Evolutionary conservation across 2,797 vertebrate species (phyloP), one percentile per base, ranked within the genome.

Genomic region (Pseudotriccus pelzelni): DNA sequence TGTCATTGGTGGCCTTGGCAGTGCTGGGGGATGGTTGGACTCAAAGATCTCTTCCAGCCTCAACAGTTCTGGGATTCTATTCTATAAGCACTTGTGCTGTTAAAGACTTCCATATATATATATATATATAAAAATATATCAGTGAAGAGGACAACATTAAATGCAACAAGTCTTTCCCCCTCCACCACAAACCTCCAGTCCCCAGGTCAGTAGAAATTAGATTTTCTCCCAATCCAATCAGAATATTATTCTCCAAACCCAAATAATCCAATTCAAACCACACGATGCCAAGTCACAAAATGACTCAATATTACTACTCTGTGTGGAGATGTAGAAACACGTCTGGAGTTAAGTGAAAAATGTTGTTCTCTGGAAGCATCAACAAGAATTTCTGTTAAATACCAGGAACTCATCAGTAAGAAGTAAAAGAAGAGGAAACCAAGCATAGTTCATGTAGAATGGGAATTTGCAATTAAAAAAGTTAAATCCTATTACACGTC

Each of bases 61-160:
- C 43, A 7, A 0, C 6, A 20, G 4, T 2, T 5, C 84, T 7
- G 0, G 1, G 4, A 6, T 8, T 20, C 20, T 28, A 13, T 6
- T n/a, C 67, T 39, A 10, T 17, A 7, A 34, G 25, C 3, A 58
- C 15, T 20, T 5, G 8, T 3, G 6, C 34, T 8, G 7, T 10
- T 44, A 14, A 34, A 66, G 25, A 2, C 5, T 8, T 37, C 9
- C 36, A 23, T 36, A n/a, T 4, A 4, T 5, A 17, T 50, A 36
- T 20, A 6, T 34, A 30, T 30, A 4, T 13, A 20, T n/a, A 36
- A 18, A 39, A 36, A 36, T 24, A 34, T 7, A 58, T 37, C 8
- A 18, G 30, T 16, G 21, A 18, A 10, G 21, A 32, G 7, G 6
- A 36, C 14, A 12, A 17, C 6, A 36, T 14, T 3, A 22, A 47